Evolutionary conservation across 2,888 invertebrate species (phyloP).

Genomic region (Prosopocoilus inquinatus): DNA sequence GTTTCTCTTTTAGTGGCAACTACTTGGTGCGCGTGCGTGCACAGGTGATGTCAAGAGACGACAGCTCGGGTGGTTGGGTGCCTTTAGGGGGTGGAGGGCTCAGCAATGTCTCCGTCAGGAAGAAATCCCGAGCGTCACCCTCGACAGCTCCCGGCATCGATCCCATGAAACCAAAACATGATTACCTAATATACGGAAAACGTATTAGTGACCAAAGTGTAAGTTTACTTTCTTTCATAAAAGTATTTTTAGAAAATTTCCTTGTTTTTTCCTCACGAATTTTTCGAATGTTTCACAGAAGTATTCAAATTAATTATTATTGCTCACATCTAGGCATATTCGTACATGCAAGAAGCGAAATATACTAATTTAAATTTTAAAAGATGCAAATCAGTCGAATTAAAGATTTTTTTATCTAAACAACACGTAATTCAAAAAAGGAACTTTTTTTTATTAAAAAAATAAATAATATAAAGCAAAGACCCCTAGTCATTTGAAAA

Average conservation of each 20-base stretch:
- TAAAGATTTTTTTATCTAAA: too few relatives aligned
- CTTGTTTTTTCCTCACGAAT: constrained; percentile 17
- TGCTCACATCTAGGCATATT: too few relatives aligned
- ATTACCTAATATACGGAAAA: constrained; percentile 91
- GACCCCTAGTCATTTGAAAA: too few relatives aligned
- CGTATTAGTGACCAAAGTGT: constrained; percentile 91
- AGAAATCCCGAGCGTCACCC: constrained; percentile 57
- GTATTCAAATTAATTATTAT: too few relatives aligned
- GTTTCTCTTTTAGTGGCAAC: constrained; percentile 67
- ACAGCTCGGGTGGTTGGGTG: constrained; percentile 94
- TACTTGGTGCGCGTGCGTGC: constrained; percentile 96
- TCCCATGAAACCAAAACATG: constrained; percentile 66
- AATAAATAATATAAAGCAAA: too few relatives aligned
- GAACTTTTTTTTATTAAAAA: too few relatives aligned
- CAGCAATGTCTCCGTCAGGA: constrained; percentile 88
- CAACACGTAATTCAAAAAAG: too few relatives aligned
- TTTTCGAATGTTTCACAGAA: too few relatives aligned
- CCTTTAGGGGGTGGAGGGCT: constrained; percentile 92
- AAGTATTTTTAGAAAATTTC: constrained; percentile 19
- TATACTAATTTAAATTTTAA: too few relatives aligned
- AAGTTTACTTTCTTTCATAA: constrained; percentile 44
- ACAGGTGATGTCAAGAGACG: constrained; percentile 99
- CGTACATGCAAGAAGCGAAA: too few relatives aligned
- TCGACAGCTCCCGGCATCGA: constrained; percentile 32
- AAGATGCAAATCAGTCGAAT: too few relatives aligned